phyloP scores from a whole-genome alignment of 2,113 vertebrate species.

The Eonycteris spelaea region DNA sequence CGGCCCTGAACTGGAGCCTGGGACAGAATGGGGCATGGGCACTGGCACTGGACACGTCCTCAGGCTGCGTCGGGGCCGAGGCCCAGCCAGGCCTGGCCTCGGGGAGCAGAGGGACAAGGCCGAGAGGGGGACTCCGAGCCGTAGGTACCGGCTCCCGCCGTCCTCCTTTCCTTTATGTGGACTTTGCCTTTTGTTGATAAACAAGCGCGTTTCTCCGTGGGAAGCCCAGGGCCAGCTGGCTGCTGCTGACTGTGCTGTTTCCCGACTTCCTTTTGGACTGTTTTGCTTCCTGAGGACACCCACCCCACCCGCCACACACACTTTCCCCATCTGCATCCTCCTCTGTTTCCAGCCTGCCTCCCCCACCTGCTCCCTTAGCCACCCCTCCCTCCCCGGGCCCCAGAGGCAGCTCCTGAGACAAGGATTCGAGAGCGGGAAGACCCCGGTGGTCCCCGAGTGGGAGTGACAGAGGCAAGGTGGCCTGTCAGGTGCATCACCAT shows the following conservation, averaged over 20 bases:
- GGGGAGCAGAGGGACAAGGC: no score
- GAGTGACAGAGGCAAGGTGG: neutral
- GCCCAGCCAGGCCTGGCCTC: neutral
- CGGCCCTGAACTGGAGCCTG: fast-evolving
- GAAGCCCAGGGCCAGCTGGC: neutral
- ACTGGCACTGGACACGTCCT: fast-evolving
- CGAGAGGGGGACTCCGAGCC: fast-evolving
- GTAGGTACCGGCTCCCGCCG: fast-evolving
- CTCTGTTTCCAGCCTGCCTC: neutral
- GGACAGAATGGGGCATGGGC: no score
- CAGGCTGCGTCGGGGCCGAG: neutral
- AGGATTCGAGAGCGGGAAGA: neutral
- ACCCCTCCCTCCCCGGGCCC: neutral
- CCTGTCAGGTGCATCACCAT: fast-evolving
- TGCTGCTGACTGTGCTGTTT: conserved; percentile 46
- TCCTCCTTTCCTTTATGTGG: neutral
- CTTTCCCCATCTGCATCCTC: neutral
- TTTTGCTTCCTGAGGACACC: conserved; percentile 62
- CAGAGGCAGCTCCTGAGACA: neutral
- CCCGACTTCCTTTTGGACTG: neutral
- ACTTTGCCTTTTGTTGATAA: neutral
- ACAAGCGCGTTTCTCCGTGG: neutral
- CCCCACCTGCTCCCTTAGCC: neutral
- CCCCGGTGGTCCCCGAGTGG: fast-evolving
- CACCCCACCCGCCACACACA: neutral